Evolutionary conservation across 2,797 vertebrate species (phyloP).

Genomic region (Diceros bicornis): DNA sequence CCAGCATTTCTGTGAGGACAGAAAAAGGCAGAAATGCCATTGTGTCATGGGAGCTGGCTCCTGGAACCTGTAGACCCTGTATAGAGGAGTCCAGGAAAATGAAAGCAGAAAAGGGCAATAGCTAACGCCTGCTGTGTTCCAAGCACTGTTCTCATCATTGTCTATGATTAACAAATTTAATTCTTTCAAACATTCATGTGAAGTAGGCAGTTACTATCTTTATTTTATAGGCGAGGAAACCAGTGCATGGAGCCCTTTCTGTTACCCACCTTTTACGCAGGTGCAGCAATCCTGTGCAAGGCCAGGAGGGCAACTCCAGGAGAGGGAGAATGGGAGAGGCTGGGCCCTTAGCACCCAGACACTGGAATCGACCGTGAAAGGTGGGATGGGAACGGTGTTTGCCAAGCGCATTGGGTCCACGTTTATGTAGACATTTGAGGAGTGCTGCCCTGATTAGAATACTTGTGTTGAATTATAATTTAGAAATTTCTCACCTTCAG

Average conservation of each 20-base stretch:
- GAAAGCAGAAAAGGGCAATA: neutral
- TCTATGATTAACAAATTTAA: neutral
- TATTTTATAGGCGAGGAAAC: neutral
- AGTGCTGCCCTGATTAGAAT: neutral
- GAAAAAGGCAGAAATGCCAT: neutral
- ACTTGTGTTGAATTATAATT: slow-evolving; percentile 39
- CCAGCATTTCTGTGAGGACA: neutral
- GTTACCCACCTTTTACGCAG: neutral
- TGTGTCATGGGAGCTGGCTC: neutral
- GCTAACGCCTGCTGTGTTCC: neutral
- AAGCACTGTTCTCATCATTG: neutral
- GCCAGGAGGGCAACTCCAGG: neutral
- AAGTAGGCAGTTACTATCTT: neutral
- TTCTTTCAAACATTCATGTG: neutral
- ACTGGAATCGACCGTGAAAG: neutral
- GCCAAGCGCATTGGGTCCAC: neutral
- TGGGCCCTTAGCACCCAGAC: neutral
- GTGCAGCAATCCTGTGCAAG: neutral
- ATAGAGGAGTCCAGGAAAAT: neutral
- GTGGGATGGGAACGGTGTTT: neutral
- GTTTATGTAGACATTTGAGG: neutral
- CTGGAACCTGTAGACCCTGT: neutral
- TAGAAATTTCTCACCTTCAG: neutral
- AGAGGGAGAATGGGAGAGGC: neutral
- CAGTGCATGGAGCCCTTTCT: neutral